phyloP scores from a whole-genome alignment of 37 sponge, comb jelly and placozoan genomes.

The Cladorhizidae sp. region DNA sequence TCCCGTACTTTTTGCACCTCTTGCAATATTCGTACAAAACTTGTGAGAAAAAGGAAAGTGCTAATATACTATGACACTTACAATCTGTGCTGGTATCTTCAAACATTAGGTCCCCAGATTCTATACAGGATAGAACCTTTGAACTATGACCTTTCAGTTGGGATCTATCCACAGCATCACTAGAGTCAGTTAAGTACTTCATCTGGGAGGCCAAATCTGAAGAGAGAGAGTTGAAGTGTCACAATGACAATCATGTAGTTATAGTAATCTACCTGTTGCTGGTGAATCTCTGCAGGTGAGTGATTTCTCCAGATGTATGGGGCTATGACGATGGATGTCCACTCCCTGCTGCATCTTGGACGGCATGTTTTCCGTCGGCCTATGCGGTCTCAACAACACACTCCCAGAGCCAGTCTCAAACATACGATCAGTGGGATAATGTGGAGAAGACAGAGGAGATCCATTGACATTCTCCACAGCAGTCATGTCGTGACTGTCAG shows the following conservation, averaged over 20 bases:
- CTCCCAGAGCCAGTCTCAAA: not conserved
- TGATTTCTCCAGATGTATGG: not conserved
- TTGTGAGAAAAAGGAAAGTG: no score
- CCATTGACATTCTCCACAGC: not conserved
- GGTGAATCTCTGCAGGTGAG: not conserved
- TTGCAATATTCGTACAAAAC: no score
- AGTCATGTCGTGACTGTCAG: not conserved
- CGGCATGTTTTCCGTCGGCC: not conserved
- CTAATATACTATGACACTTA: no score
- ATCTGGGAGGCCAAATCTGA: conserved; percentile 45
- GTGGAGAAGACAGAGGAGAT: not conserved
- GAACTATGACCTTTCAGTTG: conserved; percentile 31
- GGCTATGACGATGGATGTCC: not conserved
- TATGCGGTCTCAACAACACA: not conserved
- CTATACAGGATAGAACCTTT: conserved; percentile 50
- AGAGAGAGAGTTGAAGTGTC: not conserved
- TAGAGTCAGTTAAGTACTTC: conserved; percentile 16
- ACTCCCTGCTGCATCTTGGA: not conserved
- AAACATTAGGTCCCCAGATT: conserved; percentile 40
- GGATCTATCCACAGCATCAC: conserved; percentile 1
- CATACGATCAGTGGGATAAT: not conserved
- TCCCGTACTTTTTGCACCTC: no score
- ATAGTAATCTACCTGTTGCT: not conserved
- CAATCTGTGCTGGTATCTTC: conserved; percentile 20
- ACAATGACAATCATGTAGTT: not conserved